Evolutionary conservation across 2,888 invertebrate genomes (phyloP), one percentile per base, ranked within the genome.

Genomic region (Mechanitis mazaeus): DNA sequence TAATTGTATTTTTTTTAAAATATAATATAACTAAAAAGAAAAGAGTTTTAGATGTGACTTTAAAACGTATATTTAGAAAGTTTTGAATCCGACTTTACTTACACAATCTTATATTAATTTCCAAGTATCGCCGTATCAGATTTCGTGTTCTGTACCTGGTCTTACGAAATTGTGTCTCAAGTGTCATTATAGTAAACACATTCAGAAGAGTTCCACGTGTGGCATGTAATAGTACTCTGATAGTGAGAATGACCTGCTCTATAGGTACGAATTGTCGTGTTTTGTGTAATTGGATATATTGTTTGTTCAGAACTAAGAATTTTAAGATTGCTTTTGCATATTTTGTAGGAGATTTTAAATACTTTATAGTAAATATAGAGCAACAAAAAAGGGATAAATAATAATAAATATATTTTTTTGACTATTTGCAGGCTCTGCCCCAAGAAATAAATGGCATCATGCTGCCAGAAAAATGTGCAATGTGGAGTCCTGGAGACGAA

Each of bases 401-500:
- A 11, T 42, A 9, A 42, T 9, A 42, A 9, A 9, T 42, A 9
- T 9, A 9, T 7, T 9, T 9, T 42, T 42, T 3, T 42, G 42
- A 42, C 42, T 42, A 31, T n/a, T 50, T 31, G 31, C 72, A 85
- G 84, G 83, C 53, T 64, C 66, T 45, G 68, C 70, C 2, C 73
- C 74, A 7, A 71, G 70, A 53, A 72, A 73, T 61, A 73, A 80
- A 54, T 55, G 79, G 46, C 74, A 77, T 0, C 75, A 80, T 9
- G 62, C 75, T 3, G 81, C 86, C 0, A 70, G 75, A 12, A 84
- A 76, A 65, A 81, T 90, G 3, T 92, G 91, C 74, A 84, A 86
- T 61, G 63, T 79, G 28, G 77, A 87, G 50, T 87, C 91, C 0
- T 79, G 92, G 72, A 83, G 85, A 60, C 84, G 86, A 64, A 81